Evolutionary conservation across 2,888 invertebrate species (phyloP).

Genomic region (Marasmarcha lunaedactyla): DNA sequence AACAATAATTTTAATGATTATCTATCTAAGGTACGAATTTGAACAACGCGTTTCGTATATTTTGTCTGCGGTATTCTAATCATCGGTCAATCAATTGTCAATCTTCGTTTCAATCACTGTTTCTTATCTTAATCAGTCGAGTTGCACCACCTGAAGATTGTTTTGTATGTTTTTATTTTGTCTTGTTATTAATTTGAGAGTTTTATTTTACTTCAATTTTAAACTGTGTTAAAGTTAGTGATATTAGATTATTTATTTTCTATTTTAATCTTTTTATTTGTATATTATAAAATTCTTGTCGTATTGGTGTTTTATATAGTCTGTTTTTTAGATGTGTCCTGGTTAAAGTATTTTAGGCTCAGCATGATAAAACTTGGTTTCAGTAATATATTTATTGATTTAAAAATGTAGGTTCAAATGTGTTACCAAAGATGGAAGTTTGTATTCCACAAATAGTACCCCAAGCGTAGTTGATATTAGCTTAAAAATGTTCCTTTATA

Average conservation of each 20-base stretch:
- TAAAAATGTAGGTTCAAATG: constrained; percentile 33
- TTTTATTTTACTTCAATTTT: constrained; percentile 33
- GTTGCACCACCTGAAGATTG: too few relatives aligned
- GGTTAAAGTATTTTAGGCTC: too few relatives aligned
- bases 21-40: too few relatives aligned
- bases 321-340: not conserved
- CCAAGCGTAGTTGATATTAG: constrained; percentile 7
- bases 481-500: constrained; percentile 36
- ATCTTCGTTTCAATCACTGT: too few relatives aligned
- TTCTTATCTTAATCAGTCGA: too few relatives aligned
- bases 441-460: constrained; percentile 33
- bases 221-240: not conserved
- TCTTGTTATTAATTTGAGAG: constrained; percentile 56
- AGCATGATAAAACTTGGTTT: too few relatives aligned
- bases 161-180: constrained; percentile 55
- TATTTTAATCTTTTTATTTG: constrained; percentile 7
- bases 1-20: too few relatives aligned
- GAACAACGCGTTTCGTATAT: too few relatives aligned
- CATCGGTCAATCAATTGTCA: too few relatives aligned
- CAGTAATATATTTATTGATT: not conserved
- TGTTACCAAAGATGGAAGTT: constrained; percentile 56
- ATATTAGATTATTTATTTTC: constrained; percentile 5
- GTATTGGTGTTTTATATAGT: not conserved
- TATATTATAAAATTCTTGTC: not conserved
- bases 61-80: too few relatives aligned